phyloP scores from a whole-genome alignment of 2,888 invertebrate genomes.

The Tenthredo livida region DNA sequence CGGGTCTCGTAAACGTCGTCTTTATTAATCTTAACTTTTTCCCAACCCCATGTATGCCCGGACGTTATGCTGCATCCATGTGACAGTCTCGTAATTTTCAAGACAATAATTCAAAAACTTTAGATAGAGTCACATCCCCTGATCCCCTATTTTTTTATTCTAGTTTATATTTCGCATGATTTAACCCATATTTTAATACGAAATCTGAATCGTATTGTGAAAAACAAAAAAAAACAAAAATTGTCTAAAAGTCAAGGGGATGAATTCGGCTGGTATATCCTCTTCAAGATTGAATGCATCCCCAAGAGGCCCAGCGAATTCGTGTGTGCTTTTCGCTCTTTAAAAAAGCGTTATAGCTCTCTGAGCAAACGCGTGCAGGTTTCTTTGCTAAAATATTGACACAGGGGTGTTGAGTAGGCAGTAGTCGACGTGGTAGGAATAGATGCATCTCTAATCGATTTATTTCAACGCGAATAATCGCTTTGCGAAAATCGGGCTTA shows the following conservation, averaged over 20 bases:
- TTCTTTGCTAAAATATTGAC: slow-evolving; percentile 39
- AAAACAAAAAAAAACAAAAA: not conserved
- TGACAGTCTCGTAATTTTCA: not conserved
- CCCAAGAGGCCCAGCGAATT: not conserved
- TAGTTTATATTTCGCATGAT: not conserved
- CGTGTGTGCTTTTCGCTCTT: slow-evolving; percentile 32
- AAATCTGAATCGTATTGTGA: not conserved
- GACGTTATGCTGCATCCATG: not conserved
- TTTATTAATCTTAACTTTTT: slow-evolving; percentile 44
- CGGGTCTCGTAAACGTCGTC: slow-evolving; percentile 32
- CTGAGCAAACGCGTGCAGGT: not conserved
- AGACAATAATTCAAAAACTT: not conserved
- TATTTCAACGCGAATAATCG: not conserved
- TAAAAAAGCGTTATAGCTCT: slow-evolving; percentile 11
- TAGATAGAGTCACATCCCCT: not conserved
- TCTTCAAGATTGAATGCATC: slow-evolving; percentile 46
- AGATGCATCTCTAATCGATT: slow-evolving; percentile 4
- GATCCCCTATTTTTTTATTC: not conserved
- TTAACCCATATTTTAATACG: not conserved
- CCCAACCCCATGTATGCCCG: not conserved
- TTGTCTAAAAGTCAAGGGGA: not conserved
- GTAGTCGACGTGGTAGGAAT: not conserved
- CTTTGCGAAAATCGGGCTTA: not conserved
- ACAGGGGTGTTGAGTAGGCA: slow-evolving; percentile 31
- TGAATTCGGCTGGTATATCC: slow-evolving; percentile 9